Base-by-base conservation (phyloP, 1,140 invertebrate species). In the Drosophila baimaii region DNA sequence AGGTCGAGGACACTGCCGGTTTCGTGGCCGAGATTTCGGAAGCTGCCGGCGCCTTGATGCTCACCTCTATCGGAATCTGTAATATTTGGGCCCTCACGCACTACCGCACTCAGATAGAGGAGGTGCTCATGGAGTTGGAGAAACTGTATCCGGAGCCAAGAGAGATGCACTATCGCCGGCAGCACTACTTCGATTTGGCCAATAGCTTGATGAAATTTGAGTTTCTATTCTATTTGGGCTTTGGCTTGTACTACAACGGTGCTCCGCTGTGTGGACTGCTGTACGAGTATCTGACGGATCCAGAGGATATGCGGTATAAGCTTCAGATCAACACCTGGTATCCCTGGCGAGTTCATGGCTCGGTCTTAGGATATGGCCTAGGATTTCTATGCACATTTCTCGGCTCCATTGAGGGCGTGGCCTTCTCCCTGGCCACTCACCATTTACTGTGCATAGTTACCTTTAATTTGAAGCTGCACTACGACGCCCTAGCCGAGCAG, bases 281-380 rank as follows among this genome's bases (percentile, higher is more conserved):
- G 12, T 59, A 31, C 15, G 64, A 68, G 25, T 23, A 68, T 12
- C 8, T 64, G 3, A 25, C 12, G 43, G 56, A 66, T 25, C 49
- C 21, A 4, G 4, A 51, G 10, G 43, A 77, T 0, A 27, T 86
- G 4, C 51, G 33, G 1, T 90, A 73, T 47, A 80, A 76, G 21
- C 64, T 64, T 12, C 86, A 90, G 35, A 77, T 78, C 7, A 79
- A 81, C 44, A 90, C 80, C 9, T 90, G 88, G 88, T 90, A 84
- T 74, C 88, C 88, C 7, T 90, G 89, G 89, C 73, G 52, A 0
- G 55, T 58, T 7, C n/a, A 49, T 1, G 49, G 61, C 5, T 71
- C 83, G 0, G 3, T 15, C 2, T 0, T 51, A 1, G 46, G 59
- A 10, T 90, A 79, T 31, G 2, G 27, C 1, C 6, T 25, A 0